Evolutionary conservation across 2,797 vertebrate species (phyloP).

Genomic region (Spheniscus humboldti): DNA sequence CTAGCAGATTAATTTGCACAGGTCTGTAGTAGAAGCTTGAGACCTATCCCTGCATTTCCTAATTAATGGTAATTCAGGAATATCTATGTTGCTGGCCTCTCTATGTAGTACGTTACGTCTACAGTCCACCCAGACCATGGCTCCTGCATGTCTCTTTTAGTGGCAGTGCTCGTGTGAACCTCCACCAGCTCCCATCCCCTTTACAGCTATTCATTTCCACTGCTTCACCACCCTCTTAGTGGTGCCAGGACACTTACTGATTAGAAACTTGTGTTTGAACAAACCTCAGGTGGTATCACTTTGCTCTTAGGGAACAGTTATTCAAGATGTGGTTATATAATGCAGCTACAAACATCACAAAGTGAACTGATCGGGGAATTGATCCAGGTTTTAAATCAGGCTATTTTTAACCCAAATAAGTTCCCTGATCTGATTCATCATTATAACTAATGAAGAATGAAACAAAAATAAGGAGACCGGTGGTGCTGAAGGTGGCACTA

Average conservation of each 20-base stretch:
- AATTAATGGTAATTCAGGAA: neutral
- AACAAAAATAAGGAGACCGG: neutral
- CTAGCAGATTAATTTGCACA: neutral
- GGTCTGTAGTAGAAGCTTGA: neutral
- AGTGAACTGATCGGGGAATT: neutral
- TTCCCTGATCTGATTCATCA: neutral
- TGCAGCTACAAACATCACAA: neutral
- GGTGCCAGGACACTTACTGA: neutral
- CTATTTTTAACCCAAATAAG: neutral
- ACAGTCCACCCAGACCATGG: neutral
- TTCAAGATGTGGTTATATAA: neutral
- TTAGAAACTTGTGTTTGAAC: neutral
- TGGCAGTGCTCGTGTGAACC: neutral
- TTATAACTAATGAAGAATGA: neutral
- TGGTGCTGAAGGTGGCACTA: neutral
- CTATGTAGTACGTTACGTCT: fast-evolving
- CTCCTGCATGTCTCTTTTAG: neutral
- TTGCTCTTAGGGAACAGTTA: neutral
- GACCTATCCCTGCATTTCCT: neutral
- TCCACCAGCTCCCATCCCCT: neutral
- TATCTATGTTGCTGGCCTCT: neutral
- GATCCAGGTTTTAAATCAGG: neutral
- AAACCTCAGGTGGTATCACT: neutral
- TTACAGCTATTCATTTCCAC: neutral
- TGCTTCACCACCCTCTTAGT: neutral